Percentiles rank a stretch among this genome's conserved stretches.
These are phyloP conservation scores for Lasaia peninsularis DNA, from an alignment of 1,140 invertebrate species.

Conservation along the genomic window DNA sequence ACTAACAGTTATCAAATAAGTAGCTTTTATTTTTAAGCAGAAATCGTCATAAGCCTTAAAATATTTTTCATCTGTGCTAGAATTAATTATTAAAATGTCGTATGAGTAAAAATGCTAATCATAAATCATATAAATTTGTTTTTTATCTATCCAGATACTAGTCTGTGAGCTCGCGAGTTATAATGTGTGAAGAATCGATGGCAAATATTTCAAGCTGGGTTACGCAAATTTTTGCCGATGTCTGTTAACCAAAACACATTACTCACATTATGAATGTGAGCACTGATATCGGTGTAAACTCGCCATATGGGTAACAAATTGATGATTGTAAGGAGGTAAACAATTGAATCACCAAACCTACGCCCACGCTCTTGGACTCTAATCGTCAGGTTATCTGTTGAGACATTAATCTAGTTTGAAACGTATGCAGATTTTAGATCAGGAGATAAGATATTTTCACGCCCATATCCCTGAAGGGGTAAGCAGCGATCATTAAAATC, in stretches of 20 bases:
- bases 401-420: conserved; percentile 4
- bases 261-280: conserved; percentile 39
- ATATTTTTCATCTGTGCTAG: too few relatives aligned
- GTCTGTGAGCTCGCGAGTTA: not conserved
- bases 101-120: too few relatives aligned
- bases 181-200: conserved; percentile 5
- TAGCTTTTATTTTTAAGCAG: too few relatives aligned
- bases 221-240: conserved; percentile 25
- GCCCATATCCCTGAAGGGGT: too few relatives aligned
- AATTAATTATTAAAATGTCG: too few relatives aligned
- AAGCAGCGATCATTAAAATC: too few relatives aligned
- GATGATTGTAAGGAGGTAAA: conserved; percentile 56
- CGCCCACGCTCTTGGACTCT: conserved; percentile 31
- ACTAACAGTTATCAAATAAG: too few relatives aligned
- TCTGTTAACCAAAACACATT: conserved; percentile 31
- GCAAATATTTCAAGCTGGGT: conserved; percentile 7
- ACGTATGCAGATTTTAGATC: not conserved
- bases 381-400: conserved; percentile 4
- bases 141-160: too few relatives aligned
- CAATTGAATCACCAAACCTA: conserved; percentile 44
- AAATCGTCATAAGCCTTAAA: too few relatives aligned
- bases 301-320: conserved; percentile 49
- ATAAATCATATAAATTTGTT: too few relatives aligned
- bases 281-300: conserved; percentile 35
- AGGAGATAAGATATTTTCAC: not conserved